These are phyloP conservation scores for Lithophane socia DNA, from an alignment of 2,888 invertebrate species.

Conservation along the genomic window DNA sequence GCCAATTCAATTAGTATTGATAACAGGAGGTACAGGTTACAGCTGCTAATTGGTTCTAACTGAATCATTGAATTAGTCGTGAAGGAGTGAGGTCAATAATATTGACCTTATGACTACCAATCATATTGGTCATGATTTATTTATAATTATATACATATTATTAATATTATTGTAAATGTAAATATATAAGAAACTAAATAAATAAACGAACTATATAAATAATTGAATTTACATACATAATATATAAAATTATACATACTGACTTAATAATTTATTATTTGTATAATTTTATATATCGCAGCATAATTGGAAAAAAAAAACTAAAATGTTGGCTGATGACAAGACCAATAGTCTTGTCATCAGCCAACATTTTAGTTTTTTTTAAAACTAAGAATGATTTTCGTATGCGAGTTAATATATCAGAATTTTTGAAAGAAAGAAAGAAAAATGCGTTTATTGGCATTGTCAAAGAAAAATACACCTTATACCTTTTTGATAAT, in stretches of 20 bases:
- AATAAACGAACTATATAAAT: too few species aligned
- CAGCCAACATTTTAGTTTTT: too few species aligned
- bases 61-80: constrained; percentile 44
- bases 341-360: too few species aligned
- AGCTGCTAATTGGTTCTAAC: constrained; percentile 19
- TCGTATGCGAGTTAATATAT: background rate
- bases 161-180: too few species aligned
- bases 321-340: background rate
- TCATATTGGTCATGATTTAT: constrained; percentile 34
- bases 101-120: constrained; percentile 13
- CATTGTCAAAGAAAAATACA: too few species aligned
- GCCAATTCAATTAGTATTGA: constrained; percentile 47
- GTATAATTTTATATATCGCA: background rate
- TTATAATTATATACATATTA: constrained; percentile 2
- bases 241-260: too few species aligned
- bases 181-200: too few species aligned
- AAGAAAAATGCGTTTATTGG: too few species aligned
- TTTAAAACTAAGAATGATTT: background rate
- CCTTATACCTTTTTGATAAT: too few species aligned
- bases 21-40: constrained; percentile 22
- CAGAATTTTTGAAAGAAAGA: background rate
- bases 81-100: constrained; percentile 29
- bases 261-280: too few species aligned
- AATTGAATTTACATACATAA: too few species aligned
- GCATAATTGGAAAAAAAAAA: background rate